phyloP scores from a whole-genome alignment of 2,113 vertebrate species.

The Pan troglodytes region DNA sequence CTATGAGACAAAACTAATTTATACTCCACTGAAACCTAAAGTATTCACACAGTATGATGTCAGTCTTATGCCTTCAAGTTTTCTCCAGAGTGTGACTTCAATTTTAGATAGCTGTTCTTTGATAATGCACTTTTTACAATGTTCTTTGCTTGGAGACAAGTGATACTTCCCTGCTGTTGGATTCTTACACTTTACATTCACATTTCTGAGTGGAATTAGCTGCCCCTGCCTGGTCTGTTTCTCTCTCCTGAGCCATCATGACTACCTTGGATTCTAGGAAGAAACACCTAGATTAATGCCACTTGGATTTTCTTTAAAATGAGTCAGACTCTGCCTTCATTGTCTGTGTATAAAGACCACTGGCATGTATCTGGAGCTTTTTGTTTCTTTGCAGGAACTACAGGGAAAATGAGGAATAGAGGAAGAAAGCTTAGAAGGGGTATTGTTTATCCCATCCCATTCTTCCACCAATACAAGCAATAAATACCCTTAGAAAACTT shows the following conservation, averaged over 20 bases:
- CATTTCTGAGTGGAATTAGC: neutral
- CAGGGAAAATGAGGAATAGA: neutral
- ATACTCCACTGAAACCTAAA: neutral
- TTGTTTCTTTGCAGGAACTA: neutral
- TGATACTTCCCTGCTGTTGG: neutral
- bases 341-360: neutral
- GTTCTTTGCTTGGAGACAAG: neutral
- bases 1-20: neutral
- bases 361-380: neutral
- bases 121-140: neutral
- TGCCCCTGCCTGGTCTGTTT: neutral
- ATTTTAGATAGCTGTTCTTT: conserved; percentile 33
- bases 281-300: neutral
- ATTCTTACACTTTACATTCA: neutral
- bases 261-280: neutral
- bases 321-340: neutral
- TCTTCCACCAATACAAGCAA: neutral
- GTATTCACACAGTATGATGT: neutral
- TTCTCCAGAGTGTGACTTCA: neutral
- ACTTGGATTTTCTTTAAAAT: neutral
- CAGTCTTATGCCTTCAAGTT: neutral
- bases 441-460: neutral
- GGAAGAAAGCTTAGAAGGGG: neutral
- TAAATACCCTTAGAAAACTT: neutral
- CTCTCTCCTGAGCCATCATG: neutral